A percentile compares a stretch with the other conserved stretches of the same genome.
phyloP scores from a whole-genome alignment of 2,797 vertebrate genomes.

The Vespertilio murinus region DNA sequence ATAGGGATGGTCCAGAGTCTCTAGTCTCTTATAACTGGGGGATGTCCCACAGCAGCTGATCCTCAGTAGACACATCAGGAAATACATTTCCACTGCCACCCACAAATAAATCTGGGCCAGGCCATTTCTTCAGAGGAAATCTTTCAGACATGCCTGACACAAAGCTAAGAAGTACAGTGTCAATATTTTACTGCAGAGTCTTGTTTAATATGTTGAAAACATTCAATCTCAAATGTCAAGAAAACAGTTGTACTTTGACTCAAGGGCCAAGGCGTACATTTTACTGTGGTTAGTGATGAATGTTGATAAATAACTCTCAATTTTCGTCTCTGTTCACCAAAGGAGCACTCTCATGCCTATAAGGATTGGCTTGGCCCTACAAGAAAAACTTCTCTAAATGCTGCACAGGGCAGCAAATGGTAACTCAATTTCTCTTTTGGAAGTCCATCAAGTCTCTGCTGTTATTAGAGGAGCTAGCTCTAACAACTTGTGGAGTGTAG shows the following conservation, averaged over 20 bases:
- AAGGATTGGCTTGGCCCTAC: not conserved
- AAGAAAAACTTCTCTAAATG: not conserved
- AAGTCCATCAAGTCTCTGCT: conserved; percentile 44
- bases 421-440: conserved; percentile 65
- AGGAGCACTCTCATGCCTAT: conserved; percentile 17
- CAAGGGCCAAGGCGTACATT: not conserved
- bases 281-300: conserved; percentile 34
- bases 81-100: not conserved
- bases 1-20: not conserved
- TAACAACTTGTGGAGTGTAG: conserved; percentile 38
- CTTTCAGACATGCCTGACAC: conserved; percentile 4
- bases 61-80: not conserved
- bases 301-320: conserved; percentile 40
- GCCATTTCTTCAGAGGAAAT: conserved; percentile 15
- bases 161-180: conserved; percentile 25
- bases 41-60: not conserved
- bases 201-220: conserved; percentile 46
- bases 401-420: not conserved
- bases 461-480: conserved; percentile 17
- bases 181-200: not conserved
- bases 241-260: conserved; percentile 35
- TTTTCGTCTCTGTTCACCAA: conserved; percentile 40
- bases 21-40: not conserved
- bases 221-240: conserved; percentile 42
- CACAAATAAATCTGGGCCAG: not conserved